phyloP scores from a whole-genome alignment of 2,888 invertebrate genomes.

The Cylindroiulus punctatus region DNA sequence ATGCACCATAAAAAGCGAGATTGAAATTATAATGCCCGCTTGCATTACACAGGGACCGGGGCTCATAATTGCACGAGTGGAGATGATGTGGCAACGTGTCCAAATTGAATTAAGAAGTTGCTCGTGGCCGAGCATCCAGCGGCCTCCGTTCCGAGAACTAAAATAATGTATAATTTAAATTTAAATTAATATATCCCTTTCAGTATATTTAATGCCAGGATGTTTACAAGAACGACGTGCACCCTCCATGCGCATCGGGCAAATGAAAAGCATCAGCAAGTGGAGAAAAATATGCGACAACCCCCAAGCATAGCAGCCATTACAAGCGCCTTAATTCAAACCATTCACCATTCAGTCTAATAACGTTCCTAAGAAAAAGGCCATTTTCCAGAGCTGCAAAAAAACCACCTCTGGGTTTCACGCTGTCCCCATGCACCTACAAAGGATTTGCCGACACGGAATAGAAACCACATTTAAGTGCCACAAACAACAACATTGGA shows the following conservation, averaged over 20 bases:
- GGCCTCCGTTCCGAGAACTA: slow-evolving; percentile 23
- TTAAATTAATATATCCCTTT: slow-evolving; percentile 32
- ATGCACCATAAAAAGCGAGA: slow-evolving; percentile 9
- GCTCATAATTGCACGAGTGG: background rate
- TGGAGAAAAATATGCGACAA: background rate
- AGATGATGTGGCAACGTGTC: background rate
- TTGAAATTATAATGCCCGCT: slow-evolving; percentile 14
- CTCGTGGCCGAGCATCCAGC: background rate
- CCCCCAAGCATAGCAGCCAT: background rate
- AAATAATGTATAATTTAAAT: slow-evolving; percentile 17
- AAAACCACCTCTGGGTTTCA: background rate
- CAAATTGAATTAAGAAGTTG: slow-evolving; percentile 26
- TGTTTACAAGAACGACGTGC: slow-evolving; percentile 27
- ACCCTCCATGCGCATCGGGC: slow-evolving; percentile 25
- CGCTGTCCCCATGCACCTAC: background rate
- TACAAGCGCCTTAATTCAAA: background rate
- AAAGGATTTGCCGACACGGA: slow-evolving; percentile 32
- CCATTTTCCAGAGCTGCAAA: background rate
- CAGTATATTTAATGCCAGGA: slow-evolving; percentile 32
- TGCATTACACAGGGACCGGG: slow-evolving; percentile 14
- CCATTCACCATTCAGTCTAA: background rate
- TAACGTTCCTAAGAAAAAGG: background rate
- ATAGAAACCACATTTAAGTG: slow-evolving; percentile 32
- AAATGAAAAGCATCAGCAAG: background rate
- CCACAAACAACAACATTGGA: slow-evolving; percentile 32